Base-by-base conservation (phyloP, 1,140 invertebrate genomes). In the Penaeus vannamei region DNA sequence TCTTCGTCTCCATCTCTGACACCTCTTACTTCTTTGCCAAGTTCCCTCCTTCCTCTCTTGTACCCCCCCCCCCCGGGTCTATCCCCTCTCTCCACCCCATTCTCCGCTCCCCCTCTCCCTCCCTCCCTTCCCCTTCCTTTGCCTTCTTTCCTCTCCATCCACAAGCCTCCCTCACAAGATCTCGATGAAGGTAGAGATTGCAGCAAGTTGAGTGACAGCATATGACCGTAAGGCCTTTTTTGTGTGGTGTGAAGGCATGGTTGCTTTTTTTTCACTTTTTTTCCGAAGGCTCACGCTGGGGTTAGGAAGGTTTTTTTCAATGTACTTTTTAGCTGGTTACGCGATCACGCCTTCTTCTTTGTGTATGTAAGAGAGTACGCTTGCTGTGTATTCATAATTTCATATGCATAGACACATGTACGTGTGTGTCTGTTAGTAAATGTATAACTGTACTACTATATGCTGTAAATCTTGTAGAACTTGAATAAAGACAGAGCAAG, bases 191-290 rank as follows among this genome's bases (percentile, higher is more conserved):
- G 19, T 23, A 66, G 32, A 86, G 85, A 86, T 86, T 86, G 76
- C 76, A 42, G 64, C 85, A 80, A 80, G 59, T 26, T 86, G 76
- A 86, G 72, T 86, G 85, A 86, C 85, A 86, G 85, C 36, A 79
- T 86, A 76, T 86, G 76, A 79, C 72, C 85, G 76, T 62, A 59
- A 23, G n/a, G n/a, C 12, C 12, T 23, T 20, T 80, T 79, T 86
- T 79, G 77, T 79, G 26, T 32, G 12, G 26, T 77, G 26, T 3
- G 14, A 42, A 42, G 36, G 36, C 8, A 42, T 42, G 36, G 36
- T 7, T 42, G 36, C 36, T 4, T 42, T 42, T 42, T 42, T 42
- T 42, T 42, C 4, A 7, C 8, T 7, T 42, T 42, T 42, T 42
- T 42, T 42, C 0, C 36, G 36, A 4, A 42, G 36, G 36, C 36